Evolutionary conservation across 2,888 invertebrate genomes (phyloP), one percentile per base, ranked within the genome.

Genomic region (Zelleria hepariella): DNA sequence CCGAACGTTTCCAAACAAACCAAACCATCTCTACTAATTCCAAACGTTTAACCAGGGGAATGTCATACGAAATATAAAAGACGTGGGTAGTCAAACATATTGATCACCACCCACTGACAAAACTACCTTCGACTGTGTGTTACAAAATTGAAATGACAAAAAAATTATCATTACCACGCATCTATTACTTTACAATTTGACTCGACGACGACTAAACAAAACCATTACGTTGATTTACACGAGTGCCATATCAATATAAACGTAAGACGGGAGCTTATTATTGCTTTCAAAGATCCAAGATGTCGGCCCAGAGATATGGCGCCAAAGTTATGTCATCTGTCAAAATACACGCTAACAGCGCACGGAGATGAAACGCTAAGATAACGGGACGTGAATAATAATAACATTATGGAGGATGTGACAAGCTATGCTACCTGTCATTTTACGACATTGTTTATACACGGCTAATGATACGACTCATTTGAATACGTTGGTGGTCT

Each of bases 311-410:
- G 70, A 65, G 85, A 87, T 88, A 88, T 68, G 78, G 78, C 78
- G 76, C 77, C 80, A 80, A 87, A 87, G 81, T 87, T 87, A 86
- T 87, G 88, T 88, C 87, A 84, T 88, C 82, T 87, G 87, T 87
- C 88, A 88, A 88, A 88, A 87, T 86, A 86, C 77, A 87, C 84
- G 87, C 86, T 86, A 86, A 85, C 86, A 83, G 81, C 76, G 76
- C 71, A 68, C 71, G 70, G 68, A 74, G 82, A 81, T 82, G 73
- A 70, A 73, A 66, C 67, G 61, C 63, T 58, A 60, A 61, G 78
- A 81, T 80, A 77, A 70, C 68, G 63, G 63, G 62, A 68, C 74
- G 73, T 75, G 81, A 82, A 79, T 80, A 80, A 75, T 79, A 82
- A 79, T 81, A 80, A 75, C 78, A 78, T 73, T 71, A 76, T 75